Conservation (phyloP, 2,113 vertebrate genomes). For the Chaetura pelagica region DNA sequence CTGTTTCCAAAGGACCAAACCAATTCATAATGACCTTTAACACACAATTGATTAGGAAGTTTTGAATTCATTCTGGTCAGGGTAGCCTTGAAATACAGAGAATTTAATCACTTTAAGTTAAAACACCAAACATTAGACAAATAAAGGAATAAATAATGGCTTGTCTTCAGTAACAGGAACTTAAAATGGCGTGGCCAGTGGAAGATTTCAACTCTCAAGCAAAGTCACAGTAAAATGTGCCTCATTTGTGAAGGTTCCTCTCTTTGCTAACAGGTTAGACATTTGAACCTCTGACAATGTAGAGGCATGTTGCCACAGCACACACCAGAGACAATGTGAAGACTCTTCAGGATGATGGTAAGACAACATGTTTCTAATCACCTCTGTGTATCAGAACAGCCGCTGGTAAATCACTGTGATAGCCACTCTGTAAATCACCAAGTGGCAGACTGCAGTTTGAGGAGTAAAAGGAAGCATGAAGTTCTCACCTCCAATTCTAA, state of each 20-base stretch:
- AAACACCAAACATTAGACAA: not conserved
- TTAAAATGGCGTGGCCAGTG: not conserved
- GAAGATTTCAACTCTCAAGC: not conserved
- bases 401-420: not conserved
- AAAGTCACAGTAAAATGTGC: not conserved
- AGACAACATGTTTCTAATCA: not conserved
- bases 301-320: not conserved
- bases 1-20: not conserved
- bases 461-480: not conserved
- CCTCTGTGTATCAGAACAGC: fast-evolving
- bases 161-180: not conserved
- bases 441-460: fast-evolving
- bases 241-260: not conserved
- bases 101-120: not conserved
- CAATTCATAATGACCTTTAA: constrained; percentile 27
- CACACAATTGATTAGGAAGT: not conserved
- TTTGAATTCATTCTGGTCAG: not conserved
- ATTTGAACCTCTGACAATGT: fast-evolving
- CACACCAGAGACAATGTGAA: fast-evolving
- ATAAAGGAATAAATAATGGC: not conserved
- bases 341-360: not conserved
- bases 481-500: not conserved
- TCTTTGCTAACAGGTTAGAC: not conserved
- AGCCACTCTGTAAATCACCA: not conserved
- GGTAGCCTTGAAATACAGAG: not conserved